Percentiles rank a stretch among this genome's conserved stretches.
phyloP scores from a whole-genome alignment of 2,797 vertebrate genomes.

The Neosalanx taihuensis region DNA sequence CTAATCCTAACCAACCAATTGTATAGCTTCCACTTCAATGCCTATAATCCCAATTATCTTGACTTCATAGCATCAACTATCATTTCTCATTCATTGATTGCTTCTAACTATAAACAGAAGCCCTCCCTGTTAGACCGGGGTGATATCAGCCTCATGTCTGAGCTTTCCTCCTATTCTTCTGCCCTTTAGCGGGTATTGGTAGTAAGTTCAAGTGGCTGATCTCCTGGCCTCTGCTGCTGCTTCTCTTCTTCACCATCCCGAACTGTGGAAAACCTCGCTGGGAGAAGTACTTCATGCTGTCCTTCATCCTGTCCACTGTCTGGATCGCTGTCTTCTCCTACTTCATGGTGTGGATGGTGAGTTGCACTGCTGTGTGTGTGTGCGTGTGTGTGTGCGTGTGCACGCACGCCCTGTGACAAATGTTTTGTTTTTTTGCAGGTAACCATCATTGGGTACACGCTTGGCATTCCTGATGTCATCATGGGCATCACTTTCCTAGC shows the following conservation, averaged over 20 bases:
- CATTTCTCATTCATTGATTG: conserved; percentile 28
- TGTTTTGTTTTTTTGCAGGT: conserved; percentile 73
- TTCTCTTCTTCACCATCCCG: conserved; percentile 85
- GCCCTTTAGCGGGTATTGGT: conserved; percentile 62
- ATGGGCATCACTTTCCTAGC: conserved; percentile 99
- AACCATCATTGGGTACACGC: conserved; percentile 92
- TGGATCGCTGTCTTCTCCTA: conserved; percentile 98
- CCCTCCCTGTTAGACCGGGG: too few species aligned
- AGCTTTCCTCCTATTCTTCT: neutral
- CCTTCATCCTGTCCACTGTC: conserved; percentile 88
- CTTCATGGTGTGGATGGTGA: conserved; percentile 98
- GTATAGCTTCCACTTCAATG: conserved; percentile 16
- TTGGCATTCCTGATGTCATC: conserved; percentile 97
- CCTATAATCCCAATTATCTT: conserved; percentile 25
- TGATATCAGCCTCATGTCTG: too few species aligned
- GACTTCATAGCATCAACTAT: conserved; percentile 26
- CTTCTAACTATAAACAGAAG: neutral
- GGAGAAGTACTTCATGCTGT: conserved; percentile 94
- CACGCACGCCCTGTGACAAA: too few species aligned
- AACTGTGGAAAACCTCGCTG: conserved; percentile 92
- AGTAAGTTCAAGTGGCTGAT: conserved; percentile 89
- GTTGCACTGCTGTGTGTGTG: conserved; percentile 42
- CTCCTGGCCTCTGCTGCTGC: conserved; percentile 89
- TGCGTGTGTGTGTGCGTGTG: neutral
- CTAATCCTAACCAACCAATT: conserved; percentile 8